Percentiles rank a stretch among this genome's conserved stretches.
These are phyloP conservation scores for Dicycla oo DNA, from an alignment of 2,888 invertebrate species.

Conservation along the genomic window DNA sequence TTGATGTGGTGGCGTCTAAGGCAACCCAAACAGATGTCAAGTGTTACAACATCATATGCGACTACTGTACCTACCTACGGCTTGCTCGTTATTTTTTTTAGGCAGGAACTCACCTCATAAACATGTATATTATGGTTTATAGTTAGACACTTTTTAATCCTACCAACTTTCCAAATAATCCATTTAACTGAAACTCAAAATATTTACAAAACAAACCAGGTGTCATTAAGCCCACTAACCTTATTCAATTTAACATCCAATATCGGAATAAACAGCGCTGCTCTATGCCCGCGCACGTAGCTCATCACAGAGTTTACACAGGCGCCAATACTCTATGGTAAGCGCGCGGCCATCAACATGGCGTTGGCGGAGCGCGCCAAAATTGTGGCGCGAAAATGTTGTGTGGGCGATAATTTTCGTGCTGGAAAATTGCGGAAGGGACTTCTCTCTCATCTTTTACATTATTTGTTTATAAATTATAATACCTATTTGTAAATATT, in stretches of 20 bases:
- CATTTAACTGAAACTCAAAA: constrained; percentile 28
- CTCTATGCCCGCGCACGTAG: constrained; percentile 77
- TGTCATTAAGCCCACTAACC: constrained; percentile 45
- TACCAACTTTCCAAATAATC: not conserved
- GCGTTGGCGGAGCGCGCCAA: constrained; percentile 29
- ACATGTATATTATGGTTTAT: not conserved
- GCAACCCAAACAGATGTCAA: too few relatives aligned
- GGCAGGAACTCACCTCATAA: not conserved
- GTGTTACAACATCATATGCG: too few relatives aligned
- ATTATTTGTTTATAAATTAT: not conserved
- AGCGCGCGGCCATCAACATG: constrained; percentile 58
- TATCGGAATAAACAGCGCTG: constrained; percentile 59
- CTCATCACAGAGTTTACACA: constrained; percentile 78
- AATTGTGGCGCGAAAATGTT: constrained; percentile 40
- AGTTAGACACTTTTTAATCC: constrained; percentile 1
- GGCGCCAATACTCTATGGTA: constrained; percentile 69
- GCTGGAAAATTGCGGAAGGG: not conserved
- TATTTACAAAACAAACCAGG: constrained; percentile 40
- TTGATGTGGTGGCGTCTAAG: too few relatives aligned
- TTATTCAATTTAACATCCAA: constrained; percentile 55
- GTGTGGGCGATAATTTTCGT: not conserved
- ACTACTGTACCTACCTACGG: too few relatives aligned
- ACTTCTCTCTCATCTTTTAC: not conserved
- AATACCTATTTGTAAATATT: not conserved
- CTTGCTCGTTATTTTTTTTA: too few relatives aligned